Percentiles rank a stretch among this genome's conserved stretches.
These are phyloP conservation scores for Dysmachus trigonus DNA, from an alignment of 2,888 invertebrate genomes.

Conservation along the genomic window DNA sequence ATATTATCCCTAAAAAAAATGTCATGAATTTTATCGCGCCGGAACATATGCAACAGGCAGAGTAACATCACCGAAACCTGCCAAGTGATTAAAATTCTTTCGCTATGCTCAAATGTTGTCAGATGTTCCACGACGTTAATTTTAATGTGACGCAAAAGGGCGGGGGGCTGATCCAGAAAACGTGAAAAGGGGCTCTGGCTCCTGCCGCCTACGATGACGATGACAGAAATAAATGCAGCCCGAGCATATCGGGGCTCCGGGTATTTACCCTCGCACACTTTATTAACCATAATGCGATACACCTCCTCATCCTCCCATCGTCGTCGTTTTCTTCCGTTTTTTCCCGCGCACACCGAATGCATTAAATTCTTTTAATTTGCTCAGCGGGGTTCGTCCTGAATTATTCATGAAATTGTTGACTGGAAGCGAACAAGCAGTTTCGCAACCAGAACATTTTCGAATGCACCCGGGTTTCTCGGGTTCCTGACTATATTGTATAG, in stretches of 20 bases:
- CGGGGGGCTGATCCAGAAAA: background rate
- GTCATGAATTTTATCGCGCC: background rate
- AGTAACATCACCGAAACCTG: background rate
- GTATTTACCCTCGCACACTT: background rate
- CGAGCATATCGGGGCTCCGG: background rate
- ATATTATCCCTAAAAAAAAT: background rate
- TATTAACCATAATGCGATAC: background rate
- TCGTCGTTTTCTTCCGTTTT: background rate
- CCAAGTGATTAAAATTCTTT: background rate
- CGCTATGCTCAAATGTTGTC: background rate
- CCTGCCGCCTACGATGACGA: background rate
- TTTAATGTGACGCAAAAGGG: background rate
- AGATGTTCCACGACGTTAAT: background rate
- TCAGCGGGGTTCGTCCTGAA: background rate
- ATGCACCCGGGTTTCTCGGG: background rate
- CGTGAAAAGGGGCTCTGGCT: background rate
- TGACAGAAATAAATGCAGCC: background rate
- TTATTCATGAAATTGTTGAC: background rate
- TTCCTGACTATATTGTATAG: background rate
- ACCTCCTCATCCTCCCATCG: background rate
- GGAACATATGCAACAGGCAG: background rate
- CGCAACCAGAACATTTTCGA: background rate
- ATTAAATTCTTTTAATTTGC: background rate
- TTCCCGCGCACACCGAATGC: background rate
- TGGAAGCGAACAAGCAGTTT: background rate